A percentile compares a stretch with the other conserved stretches of the same genome.
phyloP scores from a whole-genome alignment of 1,140 invertebrate species.

The Pemphigus obesinymphae region DNA sequence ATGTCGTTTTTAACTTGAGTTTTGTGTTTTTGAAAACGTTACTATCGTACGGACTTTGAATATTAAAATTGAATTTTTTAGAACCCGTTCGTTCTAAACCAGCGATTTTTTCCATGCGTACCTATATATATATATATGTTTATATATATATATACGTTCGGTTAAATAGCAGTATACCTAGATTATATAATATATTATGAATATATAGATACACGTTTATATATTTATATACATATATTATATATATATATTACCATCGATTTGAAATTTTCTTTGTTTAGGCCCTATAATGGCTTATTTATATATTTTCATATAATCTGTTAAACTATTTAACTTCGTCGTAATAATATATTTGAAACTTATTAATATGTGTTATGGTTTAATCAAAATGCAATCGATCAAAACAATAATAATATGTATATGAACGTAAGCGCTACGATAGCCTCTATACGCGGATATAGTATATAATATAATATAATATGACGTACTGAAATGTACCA shows the following conservation, averaged over 20 bases:
- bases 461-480: too few species aligned
- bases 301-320: not conserved
- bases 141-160: not conserved
- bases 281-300: not conserved
- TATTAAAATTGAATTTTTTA: too few species aligned
- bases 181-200: not conserved
- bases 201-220: not conserved
- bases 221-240: not conserved
- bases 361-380: not conserved
- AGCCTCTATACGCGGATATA: not conserved
- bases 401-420: too few species aligned
- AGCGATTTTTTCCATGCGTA: too few species aligned
- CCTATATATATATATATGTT: not conserved
- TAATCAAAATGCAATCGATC: not conserved
- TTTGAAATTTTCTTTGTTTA: not conserved
- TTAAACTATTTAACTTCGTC: constrained; percentile 7
- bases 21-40: too few species aligned
- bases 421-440: not conserved
- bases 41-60: too few species aligned
- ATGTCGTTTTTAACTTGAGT: too few species aligned
- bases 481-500: too few species aligned
- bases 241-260: not conserved
- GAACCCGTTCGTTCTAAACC: too few species aligned
- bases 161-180: constrained; percentile 8
- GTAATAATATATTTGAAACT: constrained; percentile 17